Conservation (phyloP, 1,140 invertebrate genomes). For the Drosophila athabasca region DNA sequence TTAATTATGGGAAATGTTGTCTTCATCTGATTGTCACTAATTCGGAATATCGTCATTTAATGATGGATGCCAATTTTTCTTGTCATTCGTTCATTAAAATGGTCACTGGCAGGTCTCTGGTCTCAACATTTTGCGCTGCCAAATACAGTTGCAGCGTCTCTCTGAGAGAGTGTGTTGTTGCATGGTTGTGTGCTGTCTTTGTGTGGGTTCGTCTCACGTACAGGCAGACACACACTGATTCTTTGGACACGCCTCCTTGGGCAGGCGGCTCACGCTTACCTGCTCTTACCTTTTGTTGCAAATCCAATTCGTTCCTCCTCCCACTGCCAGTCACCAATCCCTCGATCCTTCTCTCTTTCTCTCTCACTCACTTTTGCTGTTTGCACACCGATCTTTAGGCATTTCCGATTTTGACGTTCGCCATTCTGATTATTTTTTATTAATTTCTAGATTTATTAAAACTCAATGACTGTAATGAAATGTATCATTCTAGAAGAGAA, state of each 20-base stretch:
- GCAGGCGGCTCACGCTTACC: slow-evolving; percentile 44
- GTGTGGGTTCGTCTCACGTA: slow-evolving; percentile 17
- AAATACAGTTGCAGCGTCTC: slow-evolving; percentile 4
- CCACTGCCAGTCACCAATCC: neutral
- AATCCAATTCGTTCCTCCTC: slow-evolving; percentile 47
- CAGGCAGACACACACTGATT: slow-evolving; percentile 9
- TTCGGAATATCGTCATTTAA: slow-evolving; percentile 75
- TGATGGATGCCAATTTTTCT: slow-evolving; percentile 73
- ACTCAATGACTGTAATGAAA: no score
- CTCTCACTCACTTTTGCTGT: slow-evolving; percentile 8
- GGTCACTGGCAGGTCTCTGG: slow-evolving; percentile 1
- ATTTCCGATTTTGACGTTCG: slow-evolving; percentile 44
- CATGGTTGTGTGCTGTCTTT: slow-evolving; percentile 5
- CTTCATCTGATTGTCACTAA: slow-evolving; percentile 79
- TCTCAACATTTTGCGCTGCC: slow-evolving; percentile 17
- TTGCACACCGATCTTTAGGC: neutral
- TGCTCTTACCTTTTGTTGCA: slow-evolving; percentile 74
- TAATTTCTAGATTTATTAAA: no score
- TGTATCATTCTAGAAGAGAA: no score
- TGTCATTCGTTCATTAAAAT: slow-evolving; percentile 76
- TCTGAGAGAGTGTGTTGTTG: neutral
- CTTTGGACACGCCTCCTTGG: slow-evolving; percentile 74
- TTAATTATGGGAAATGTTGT: slow-evolving; percentile 82
- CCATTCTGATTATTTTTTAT: slow-evolving; percentile 39
- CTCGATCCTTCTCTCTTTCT: neutral